Evolutionary conservation across 2,113 vertebrate genomes (phyloP).

Genomic region (Chlorodrepanis virens): DNA sequence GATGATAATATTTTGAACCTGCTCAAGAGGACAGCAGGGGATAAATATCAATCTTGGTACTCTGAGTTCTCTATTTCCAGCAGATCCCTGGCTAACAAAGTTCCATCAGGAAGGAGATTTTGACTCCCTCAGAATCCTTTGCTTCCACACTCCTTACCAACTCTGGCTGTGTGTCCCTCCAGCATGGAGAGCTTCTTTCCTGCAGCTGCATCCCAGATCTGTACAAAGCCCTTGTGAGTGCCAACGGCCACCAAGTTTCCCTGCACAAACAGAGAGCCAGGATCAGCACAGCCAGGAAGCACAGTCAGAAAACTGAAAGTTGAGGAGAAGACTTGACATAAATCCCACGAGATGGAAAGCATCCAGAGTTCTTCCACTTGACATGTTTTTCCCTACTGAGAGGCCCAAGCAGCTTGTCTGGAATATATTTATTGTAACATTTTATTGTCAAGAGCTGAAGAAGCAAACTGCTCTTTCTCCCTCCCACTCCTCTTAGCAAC

Average conservation of each 20-base stretch:
- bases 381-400: background rate
- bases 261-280: constrained; percentile 64
- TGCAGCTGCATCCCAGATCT: constrained; percentile 97
- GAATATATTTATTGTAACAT: background rate
- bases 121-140: background rate
- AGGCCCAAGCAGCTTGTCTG: background rate
- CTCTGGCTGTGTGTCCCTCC: constrained; percentile 95
- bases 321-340: background rate
- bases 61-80: background rate
- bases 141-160: constrained; percentile 79
- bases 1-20: background rate
- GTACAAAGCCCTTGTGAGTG: constrained; percentile 97
- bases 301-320: background rate
- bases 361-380: background rate
- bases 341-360: background rate
- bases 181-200: constrained; percentile 94
- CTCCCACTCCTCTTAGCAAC: background rate
- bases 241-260: constrained; percentile 96
- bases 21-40: background rate
- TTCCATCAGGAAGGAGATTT: background rate
- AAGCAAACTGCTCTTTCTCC: background rate
- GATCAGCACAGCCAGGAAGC: background rate
- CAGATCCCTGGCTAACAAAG: background rate
- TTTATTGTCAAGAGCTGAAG: background rate
- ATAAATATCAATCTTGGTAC: background rate